These are phyloP conservation scores for Epizoanthus stellaris DNA, from an alignment of 92 coral and sea anemone species.

Conservation along the genomic window DNA sequence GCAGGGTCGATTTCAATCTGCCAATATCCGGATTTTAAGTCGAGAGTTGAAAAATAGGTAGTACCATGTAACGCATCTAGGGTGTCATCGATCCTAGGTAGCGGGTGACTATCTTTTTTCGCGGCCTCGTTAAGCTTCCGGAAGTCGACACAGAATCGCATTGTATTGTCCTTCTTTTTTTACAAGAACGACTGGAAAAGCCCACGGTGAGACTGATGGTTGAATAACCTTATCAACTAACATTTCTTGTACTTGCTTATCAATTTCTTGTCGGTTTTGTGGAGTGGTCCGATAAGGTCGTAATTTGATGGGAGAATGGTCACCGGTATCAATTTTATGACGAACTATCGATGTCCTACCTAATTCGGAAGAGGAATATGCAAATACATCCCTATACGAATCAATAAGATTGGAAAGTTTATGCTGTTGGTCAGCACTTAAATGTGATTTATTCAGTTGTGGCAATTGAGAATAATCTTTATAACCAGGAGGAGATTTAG, in stretches of 20 bases:
- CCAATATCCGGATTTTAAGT: conserved; percentile 53
- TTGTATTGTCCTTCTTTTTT: not conserved
- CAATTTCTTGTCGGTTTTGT: not conserved
- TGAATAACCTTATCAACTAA: conserved; percentile 9
- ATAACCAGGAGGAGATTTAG: not conserved
- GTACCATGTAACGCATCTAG: conserved; percentile 46
- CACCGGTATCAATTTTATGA: not conserved
- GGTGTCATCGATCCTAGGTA: conserved; percentile 26
- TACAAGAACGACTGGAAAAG: conserved; percentile 12
- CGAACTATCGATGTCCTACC: not conserved
- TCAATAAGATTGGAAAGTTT: not conserved
- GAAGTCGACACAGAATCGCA: not conserved
- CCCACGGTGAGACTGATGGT: conserved; percentile 26
- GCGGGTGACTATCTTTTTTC: not conserved
- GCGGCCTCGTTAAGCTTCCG: not conserved
- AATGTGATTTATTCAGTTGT: not conserved
- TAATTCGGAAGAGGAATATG: not conserved
- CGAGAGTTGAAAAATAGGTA: conserved; percentile 46
- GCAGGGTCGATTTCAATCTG: conserved; percentile 49
- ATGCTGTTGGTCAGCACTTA: too few relatives aligned
- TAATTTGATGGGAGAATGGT: not conserved
- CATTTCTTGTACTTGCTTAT: conserved; percentile 18
- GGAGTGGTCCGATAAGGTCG: conserved; percentile 31
- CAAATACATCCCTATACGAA: not conserved
- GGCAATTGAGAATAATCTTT: not conserved